phyloP scores from a whole-genome alignment of 1,140 invertebrate genomes.

The Cephus cinctus region DNA sequence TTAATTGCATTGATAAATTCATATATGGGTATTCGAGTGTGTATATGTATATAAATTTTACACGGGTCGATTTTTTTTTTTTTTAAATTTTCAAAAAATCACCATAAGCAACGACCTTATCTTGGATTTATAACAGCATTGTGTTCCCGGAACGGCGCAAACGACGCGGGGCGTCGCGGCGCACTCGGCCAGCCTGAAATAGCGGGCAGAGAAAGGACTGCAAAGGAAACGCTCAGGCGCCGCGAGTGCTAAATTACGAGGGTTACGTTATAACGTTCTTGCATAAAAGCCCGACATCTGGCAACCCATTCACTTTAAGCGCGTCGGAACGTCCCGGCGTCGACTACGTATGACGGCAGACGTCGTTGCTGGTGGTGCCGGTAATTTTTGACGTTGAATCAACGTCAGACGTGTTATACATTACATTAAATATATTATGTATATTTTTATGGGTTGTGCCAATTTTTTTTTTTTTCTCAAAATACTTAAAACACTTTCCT shows the following conservation, averaged over 20 bases:
- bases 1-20: too few species aligned
- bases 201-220: not conserved
- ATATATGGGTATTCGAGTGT: too few species aligned
- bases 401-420: too few species aligned
- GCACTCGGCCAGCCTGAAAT: not conserved
- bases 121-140: too few species aligned
- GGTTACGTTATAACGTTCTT: conserved; percentile 26
- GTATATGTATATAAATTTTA: too few species aligned
- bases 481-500: too few species aligned
- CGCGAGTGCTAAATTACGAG: conserved; percentile 16
- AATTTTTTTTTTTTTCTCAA: too few species aligned
- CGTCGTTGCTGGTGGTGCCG: conserved; percentile 14
- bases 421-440: too few species aligned
- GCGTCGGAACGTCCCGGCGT: conserved; percentile 11
- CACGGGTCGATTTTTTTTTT: too few species aligned
- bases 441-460: too few species aligned
- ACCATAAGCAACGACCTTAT: too few species aligned
- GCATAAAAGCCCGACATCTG: conserved; percentile 28
- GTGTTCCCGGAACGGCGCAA: not conserved
- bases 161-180: not conserved
- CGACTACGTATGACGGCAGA: not conserved
- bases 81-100: too few species aligned
- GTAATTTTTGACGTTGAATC: not conserved
- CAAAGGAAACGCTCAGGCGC: not conserved
- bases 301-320: not conserved